Evolutionary conservation across 2,888 invertebrate species (phyloP).

Genomic region (Leptodirus hochenwartii): DNA sequence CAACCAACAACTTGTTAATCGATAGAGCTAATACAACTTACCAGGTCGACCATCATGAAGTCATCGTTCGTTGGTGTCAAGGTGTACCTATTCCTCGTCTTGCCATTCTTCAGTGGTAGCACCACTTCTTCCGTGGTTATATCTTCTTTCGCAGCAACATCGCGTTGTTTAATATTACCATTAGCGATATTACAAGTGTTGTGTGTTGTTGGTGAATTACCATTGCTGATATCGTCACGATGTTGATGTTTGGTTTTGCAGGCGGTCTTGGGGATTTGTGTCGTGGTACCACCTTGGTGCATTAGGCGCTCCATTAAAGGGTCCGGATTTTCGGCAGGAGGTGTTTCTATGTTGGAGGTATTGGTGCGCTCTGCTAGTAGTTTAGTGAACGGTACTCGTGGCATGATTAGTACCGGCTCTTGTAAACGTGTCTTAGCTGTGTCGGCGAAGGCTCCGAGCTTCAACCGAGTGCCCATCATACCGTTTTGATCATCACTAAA

Average conservation of each 20-base stretch:
- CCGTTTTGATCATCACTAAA: conserved; percentile 48
- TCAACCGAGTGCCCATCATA: conserved; percentile 52
- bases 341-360: conserved; percentile 5
- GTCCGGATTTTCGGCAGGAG: conserved; percentile 4
- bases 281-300: conserved; percentile 8
- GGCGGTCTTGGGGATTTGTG: conserved; percentile 10
- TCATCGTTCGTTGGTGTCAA: conserved; percentile 33
- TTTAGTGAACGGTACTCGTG: conserved; percentile 48
- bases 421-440: conserved; percentile 37
- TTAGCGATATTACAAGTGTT: no score
- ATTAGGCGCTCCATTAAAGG: conserved; percentile 6
- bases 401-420: conserved; percentile 32
- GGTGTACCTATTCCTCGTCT: conserved; percentile 8
- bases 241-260: neutral
- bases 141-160: conserved; percentile 6
- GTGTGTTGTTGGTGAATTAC: conserved; percentile 24
- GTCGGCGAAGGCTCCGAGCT: conserved; percentile 63
- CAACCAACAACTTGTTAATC: conserved; percentile 3
- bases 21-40: conserved; percentile 27
- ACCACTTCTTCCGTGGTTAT: conserved; percentile 3
- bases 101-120: conserved; percentile 4
- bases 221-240: conserved; percentile 17
- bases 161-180: neutral
- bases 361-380: conserved; percentile 24
- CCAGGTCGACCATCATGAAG: conserved; percentile 55